These are phyloP conservation scores for Chymomyza caudatula DNA, from an alignment of 2,888 invertebrate genomes.

Conservation along the genomic window DNA sequence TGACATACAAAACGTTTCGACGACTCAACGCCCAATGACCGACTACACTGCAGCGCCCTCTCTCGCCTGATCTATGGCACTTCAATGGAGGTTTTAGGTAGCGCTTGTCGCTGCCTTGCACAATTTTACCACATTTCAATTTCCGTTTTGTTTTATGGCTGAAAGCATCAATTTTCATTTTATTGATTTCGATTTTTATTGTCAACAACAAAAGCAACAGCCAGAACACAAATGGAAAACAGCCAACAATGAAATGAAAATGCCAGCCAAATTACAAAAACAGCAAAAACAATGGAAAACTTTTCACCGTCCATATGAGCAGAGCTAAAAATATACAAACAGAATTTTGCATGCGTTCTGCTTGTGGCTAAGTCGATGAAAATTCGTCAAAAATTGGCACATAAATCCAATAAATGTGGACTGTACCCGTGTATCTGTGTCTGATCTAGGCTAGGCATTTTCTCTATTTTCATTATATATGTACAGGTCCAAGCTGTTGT, in stretches of 20 bases:
- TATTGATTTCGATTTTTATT: conserved; percentile 69
- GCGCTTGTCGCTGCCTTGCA: background rate
- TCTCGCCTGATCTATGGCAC: background rate
- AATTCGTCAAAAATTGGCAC: conserved; percentile 47
- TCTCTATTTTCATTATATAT: background rate
- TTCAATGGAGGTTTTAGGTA: background rate
- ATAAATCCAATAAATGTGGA: conserved; percentile 49
- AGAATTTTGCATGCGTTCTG: background rate
- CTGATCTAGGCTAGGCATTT: background rate
- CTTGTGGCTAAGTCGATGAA: background rate
- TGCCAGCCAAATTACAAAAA: conserved; percentile 37
- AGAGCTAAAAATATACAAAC: background rate
- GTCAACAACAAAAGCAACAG: conserved; percentile 40
- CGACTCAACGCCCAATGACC: background rate
- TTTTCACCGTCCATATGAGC: background rate
- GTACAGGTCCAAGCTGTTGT: conserved; percentile 15
- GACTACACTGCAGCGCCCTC: background rate
- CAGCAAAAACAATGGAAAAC: background rate
- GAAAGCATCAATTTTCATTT: conserved; percentile 72
- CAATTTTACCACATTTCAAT: conserved; percentile 64
- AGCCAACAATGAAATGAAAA: conserved; percentile 39
- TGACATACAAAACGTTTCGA: background rate
- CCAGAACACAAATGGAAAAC: conserved; percentile 24
- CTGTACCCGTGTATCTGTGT: conserved; percentile 1
- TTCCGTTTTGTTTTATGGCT: conserved; percentile 68